Evolutionary conservation across 23 tunicate species (phyloP), one percentile per base, ranked within the genome.

Genomic region (Ascidia mentula): DNA sequence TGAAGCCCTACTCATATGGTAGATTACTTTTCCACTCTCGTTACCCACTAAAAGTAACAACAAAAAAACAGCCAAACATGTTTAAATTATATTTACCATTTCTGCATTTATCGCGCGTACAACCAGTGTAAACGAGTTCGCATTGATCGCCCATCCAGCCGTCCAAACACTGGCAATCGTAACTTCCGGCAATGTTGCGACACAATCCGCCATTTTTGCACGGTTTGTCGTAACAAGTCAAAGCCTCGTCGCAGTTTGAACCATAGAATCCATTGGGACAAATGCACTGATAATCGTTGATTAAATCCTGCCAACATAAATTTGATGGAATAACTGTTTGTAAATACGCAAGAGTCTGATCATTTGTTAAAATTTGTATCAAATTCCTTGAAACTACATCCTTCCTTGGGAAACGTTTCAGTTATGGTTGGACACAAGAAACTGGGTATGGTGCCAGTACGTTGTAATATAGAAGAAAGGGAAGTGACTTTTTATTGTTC

Each of bases 121-220:
- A 89, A 18, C 31, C 42, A 71, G 79, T 74, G 6, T 17, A 24
- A 31, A 75, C 31, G 32, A 35, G 30, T 69, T 84, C 86, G 72
- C 95, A 89, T 70, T 59, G 59, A 30, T 34, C 39, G 28, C 90
- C 97, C 12, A 28, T 71, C 82, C 81, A 91, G 7, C 71, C 80
- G 30, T 31, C 45, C 0, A 71, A 7, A 73, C 97, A 91, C 26
- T 31, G 34, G 42, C 97, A 91, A 0, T 28, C 26, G 53, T 91
- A 91, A 32, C 60, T 72, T 31, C 37, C 59, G 18, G 38, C 34
- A 31, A 39, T 77, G 22, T 79, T 77, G 15, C 31, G 28, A 53
- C 97, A 91, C 13, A 59, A 40, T 15, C 87, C 97, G 6, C 84
- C 87, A 36, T 91, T 86, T 60, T 77, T 34, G 77, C 97, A 91